Base-by-base conservation (phyloP, 2,797 vertebrate species). In the Tapirus indicus region DNA sequence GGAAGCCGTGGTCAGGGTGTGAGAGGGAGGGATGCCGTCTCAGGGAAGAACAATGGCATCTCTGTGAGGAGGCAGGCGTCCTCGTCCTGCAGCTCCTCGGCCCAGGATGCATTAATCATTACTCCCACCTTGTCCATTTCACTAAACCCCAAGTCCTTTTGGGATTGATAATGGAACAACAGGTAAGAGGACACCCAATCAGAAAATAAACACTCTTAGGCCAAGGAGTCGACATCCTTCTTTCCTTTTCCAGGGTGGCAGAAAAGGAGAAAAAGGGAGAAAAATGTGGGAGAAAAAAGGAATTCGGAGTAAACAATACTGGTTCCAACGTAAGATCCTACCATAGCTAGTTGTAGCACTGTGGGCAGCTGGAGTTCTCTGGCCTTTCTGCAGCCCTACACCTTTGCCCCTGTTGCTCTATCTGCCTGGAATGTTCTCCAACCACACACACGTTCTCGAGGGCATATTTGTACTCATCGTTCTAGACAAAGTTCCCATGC, bases 1-100 rank as follows among this genome's bases (percentile, higher is more conserved):
- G 99, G 99, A 99, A 99, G 99, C 98, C 91, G 98, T 98, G 98
- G 83, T 98, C 98, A 98, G 98, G 97, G 98, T 99, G 99, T 98
- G 99, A 99, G 99, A 98, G 98, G 99, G 98, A 98, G 98, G 98
- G 98, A 98, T 97, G 98, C 97, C 96, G 98, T 92, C 97, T 92
- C 89, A 49, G 94, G 79, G 97, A 99, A 98, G 98, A 99, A 99
- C 99, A 99, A 99, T 99, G 99, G 98, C 97, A 98, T 98, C 98
- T 99, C 99, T 99, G 99, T 99, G 99, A 98, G 98, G 98, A 98
- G 97, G 96, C 98, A 52, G 91, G 89, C 91, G 83, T 54, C 92
- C 89, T 92, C 72, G 86, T 96, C 96, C 95, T 89, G 97, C 86
- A 96, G 96, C 87, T 91, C 95, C 92, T 92, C 97, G 97, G 97